Conservation (phyloP, 1,140 invertebrate genomes). For the Rhagoletis zephyria region DNA sequence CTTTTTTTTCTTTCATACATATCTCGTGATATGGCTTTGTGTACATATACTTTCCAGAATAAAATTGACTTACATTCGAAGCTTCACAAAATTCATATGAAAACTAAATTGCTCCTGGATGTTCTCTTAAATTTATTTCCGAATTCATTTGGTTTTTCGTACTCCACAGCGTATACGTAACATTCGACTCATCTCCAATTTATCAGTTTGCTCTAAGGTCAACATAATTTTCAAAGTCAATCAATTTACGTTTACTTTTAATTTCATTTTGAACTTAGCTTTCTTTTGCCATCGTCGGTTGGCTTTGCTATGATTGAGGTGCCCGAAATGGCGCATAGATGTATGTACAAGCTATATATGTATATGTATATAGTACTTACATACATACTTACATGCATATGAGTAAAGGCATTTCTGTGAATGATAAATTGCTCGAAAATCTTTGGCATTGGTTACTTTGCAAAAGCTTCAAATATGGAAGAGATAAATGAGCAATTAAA, state of each 20-base stretch:
- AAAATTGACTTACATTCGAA: neutral
- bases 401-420: too few relatives aligned
- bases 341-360: too few relatives aligned
- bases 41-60: too few relatives aligned
- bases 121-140: neutral
- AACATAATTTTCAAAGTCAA: slow-evolving; percentile 42
- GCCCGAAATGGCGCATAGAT: neutral
- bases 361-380: too few relatives aligned
- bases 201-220: neutral
- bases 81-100: neutral
- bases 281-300: neutral
- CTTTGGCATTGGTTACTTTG: too few relatives aligned
- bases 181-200: neutral
- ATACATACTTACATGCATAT: too few relatives aligned
- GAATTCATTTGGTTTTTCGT: neutral
- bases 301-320: neutral
- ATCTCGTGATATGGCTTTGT: too few relatives aligned
- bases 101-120: neutral
- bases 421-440: too few relatives aligned
- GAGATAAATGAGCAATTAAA: too few relatives aligned
- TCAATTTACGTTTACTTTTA: slow-evolving; percentile 45
- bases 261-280: slow-evolving; percentile 33
- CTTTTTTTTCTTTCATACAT: too few relatives aligned
- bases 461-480: too few relatives aligned
- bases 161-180: slow-evolving; percentile 9